Conservation (phyloP, 2,888 invertebrate species). For the Nomada lathburiana region DNA sequence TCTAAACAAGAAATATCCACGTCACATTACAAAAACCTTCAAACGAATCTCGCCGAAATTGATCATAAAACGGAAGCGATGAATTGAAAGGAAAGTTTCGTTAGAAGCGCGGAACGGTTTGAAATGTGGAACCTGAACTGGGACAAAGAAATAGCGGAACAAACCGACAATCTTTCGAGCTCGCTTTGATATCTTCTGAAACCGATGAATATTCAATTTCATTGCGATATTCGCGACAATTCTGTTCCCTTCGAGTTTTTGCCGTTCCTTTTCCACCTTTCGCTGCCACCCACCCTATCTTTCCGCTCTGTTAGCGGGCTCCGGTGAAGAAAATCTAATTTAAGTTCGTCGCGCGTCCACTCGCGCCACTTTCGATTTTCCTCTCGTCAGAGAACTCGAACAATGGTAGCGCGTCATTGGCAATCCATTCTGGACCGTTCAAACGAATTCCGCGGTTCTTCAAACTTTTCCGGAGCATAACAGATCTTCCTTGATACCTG, state of each 20-base stretch:
- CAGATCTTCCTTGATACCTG: slow-evolving; percentile 8
- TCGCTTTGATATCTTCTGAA: slow-evolving; percentile 51
- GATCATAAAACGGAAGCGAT: not conserved
- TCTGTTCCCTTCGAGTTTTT: slow-evolving; percentile 28
- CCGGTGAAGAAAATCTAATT: slow-evolving; percentile 67
- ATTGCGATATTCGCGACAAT: slow-evolving; percentile 38
- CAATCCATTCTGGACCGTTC: slow-evolving; percentile 40
- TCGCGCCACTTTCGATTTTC: slow-evolving; percentile 61
- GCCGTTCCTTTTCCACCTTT: slow-evolving; percentile 1
- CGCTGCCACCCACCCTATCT: slow-evolving; percentile 20
- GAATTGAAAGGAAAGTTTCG: slow-evolving; percentile 17
- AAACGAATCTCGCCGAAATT: slow-evolving; percentile 7
- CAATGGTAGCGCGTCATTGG: slow-evolving; percentile 44
- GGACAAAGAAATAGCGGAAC: slow-evolving; percentile 40
- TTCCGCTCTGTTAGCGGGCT: slow-evolving; percentile 32
- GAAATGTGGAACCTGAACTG: slow-evolving; percentile 23
- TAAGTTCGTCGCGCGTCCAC: slow-evolving; percentile 65
- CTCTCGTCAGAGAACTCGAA: slow-evolving; percentile 40
- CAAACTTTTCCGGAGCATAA: slow-evolving; percentile 41
- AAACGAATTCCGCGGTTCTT: slow-evolving; percentile 45
- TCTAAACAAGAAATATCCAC: too few species aligned
- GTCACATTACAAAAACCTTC: too few species aligned
- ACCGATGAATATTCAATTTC: slow-evolving; percentile 70
- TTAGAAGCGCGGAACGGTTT: slow-evolving; percentile 6
- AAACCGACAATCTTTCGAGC: slow-evolving; percentile 35